Conservation (phyloP, 2,113 vertebrate genomes). For the Ictalurus furcatus region DNA sequence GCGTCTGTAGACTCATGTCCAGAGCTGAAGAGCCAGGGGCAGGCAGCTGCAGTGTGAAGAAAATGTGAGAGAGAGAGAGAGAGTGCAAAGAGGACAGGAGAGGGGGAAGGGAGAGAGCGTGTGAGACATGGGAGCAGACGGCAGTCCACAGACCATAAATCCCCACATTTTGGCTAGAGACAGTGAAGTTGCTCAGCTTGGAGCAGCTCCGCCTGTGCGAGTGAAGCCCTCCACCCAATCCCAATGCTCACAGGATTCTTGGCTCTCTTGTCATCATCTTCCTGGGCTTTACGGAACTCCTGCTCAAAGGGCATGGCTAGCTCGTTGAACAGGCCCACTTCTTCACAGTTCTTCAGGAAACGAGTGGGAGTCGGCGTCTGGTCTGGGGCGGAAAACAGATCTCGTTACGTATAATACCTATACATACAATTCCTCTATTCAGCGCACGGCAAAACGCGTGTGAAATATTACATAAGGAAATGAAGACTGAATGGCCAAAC, state of each 20-base stretch:
- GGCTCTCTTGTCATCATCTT: conserved; percentile 88
- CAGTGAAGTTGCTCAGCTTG: conserved; percentile 38
- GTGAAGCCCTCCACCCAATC: conserved; percentile 42
- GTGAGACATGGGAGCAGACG: conserved; percentile 46
- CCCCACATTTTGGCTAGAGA: conserved; percentile 42
- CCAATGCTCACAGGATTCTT: conserved; percentile 72
- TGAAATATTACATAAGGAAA: not conserved
- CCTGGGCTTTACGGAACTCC: conserved; percentile 90
- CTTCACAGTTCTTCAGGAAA: conserved; percentile 98
- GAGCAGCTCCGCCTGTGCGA: conserved; percentile 27
- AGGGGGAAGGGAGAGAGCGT: conserved; percentile 19
- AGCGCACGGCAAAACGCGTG: not conserved
- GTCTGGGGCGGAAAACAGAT: conserved; percentile 72
- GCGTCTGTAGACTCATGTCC: conserved; percentile 89
- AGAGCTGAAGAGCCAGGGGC: conserved; percentile 76
- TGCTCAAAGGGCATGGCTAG: conserved; percentile 93
- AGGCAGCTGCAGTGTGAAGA: conserved; percentile 57
- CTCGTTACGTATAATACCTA: conserved; percentile 52
- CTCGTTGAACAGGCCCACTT: conserved; percentile 96
- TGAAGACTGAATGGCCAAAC: not conserved
- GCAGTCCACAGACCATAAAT: conserved; percentile 46
- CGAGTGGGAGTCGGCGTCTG: conserved; percentile 97
- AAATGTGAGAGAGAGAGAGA: conserved; percentile 13
- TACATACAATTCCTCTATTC: conserved; percentile 38
- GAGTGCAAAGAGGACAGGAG: not conserved